Percentiles rank a stretch among this genome's conserved stretches.
These are phyloP conservation scores for Drosophila grimshawi DNA, from an alignment of 1,140 invertebrate species.

Conservation along the genomic window DNA sequence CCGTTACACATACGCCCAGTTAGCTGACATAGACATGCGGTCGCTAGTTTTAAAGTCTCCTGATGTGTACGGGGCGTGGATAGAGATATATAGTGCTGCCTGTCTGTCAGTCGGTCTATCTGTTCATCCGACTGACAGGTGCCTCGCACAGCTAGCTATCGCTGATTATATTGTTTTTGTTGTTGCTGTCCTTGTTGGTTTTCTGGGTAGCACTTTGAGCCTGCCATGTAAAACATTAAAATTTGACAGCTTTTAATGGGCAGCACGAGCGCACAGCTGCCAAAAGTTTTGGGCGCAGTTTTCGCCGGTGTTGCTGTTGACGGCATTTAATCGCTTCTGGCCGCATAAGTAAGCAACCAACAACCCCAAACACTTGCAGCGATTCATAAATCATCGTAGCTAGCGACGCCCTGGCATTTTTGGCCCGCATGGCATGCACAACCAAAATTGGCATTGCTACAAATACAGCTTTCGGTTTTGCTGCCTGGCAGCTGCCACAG, in stretches of 20 bases:
- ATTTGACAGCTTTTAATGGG: constrained; percentile 78
- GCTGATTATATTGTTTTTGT: constrained; percentile 45
- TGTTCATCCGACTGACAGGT: constrained; percentile 50
- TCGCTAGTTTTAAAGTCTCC: constrained; percentile 58
- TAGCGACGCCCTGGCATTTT: constrained; percentile 35
- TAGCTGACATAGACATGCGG: constrained; percentile 60
- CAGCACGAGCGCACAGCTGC: constrained; percentile 49
- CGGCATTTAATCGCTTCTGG: constrained; percentile 67
- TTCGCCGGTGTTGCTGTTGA: constrained; percentile 54
- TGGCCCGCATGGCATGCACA: constrained; percentile 42
- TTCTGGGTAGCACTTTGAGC: constrained; percentile 60
- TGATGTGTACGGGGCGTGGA: constrained; percentile 64
- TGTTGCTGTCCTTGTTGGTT: constrained; percentile 26
- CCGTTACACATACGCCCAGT: constrained; percentile 77
- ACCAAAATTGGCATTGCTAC: constrained; percentile 32
- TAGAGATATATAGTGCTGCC: constrained; percentile 51
- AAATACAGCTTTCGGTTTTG: constrained; percentile 1
- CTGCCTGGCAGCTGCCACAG: constrained; percentile 25
- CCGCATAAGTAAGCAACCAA: constrained; percentile 51
- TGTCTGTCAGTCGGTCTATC: background rate
- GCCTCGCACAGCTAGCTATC: constrained; percentile 50
- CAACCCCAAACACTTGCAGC: constrained; percentile 17
- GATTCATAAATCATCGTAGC: constrained; percentile 62
- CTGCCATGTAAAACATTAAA: constrained; percentile 80
- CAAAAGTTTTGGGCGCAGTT: constrained; percentile 41